Base-by-base conservation (phyloP, 2,888 invertebrate species). In the Therioaphis trifolii region DNA sequence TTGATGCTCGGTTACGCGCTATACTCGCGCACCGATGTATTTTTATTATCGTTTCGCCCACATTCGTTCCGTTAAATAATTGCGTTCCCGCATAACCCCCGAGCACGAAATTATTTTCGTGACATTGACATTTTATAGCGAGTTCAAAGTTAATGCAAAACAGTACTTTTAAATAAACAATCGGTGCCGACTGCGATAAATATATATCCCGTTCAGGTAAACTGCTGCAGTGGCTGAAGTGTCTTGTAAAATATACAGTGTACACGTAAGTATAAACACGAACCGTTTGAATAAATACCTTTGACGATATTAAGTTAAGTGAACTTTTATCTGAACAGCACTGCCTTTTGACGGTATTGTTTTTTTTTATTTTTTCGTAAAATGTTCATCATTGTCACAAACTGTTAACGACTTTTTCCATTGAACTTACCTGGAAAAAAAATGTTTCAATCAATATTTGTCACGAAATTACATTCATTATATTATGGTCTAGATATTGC, bases 11-110 rank as follows among this genome's bases (percentile, higher is more conserved):
- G n/a, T n/a, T n/a, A n/a, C n/a, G n/a, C n/a, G n/a, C n/a, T n/a
- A 27, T 76, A 46, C 46, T n/a, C 24, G 46, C 46, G 40, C 21
- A 55, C 14, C n/a, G 29, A 46, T 29, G 46, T 63, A 2, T 63
- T 76, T 76, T 76, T 76, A 61, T 29, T 27, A 29, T 63, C 43
- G 75, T n/a, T 21, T 21, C 15, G 21, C 55, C 40, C 15, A 15
- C 21, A 72, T 52, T 29, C 35, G 43, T 43, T n/a, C 15, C 21
- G 15, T 24, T 55, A 74, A 21, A 40, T 18, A 58, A 58, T 58
- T 40, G 21, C 27, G 24, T 61, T 4, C 27, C 14, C 35, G n/a
- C 35, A 21, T 49, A 21, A 15, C 35, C 55, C 40, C n/a, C 35
- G 35, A n/a, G 4, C 29, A 15, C 24, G 61, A 61, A 27, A 61